Evolutionary conservation across 1,140 invertebrate species (phyloP), one percentile per base, ranked within the genome.

Genomic region (Drosophila bocqueti): DNA sequence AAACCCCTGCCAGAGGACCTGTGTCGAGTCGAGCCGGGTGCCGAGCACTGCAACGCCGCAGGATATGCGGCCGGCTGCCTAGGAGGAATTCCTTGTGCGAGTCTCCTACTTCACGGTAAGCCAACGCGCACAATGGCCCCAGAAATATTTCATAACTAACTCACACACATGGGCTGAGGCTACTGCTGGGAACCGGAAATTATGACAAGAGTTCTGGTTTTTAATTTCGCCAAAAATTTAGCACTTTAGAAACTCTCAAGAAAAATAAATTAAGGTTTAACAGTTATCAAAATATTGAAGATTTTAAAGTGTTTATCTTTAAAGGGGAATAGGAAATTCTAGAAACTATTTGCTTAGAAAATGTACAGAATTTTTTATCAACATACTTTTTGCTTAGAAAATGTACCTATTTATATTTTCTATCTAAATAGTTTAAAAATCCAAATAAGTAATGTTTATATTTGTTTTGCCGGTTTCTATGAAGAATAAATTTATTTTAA

Each of bases 41-140:
- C 50, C 34, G 26, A 42, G 73, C 52, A 66, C 59, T 82, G 79
- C 79, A 82, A 9, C 58, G 80, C 63, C 68, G 67, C 79, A 83
- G 81, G 81, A 75, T 65, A 83, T 83, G 81, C 81, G 80, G 60
- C 60, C 47, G 46, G 50, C 66, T 61, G 80, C 68, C 58, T 82
- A 83, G 62, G 54, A 50, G 68, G 57, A 73, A 73, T 61, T 74
- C 68, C 68, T 73, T 52, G 54, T 38, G 46, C 45, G 21, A 73
- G 38, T 63, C 45, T 46, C 69, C 60, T 58, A 59, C 60, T 52
- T 45, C 43, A 55, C 49, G 54, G 74, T 77, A 78, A 77, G 75
- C 50, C 63, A n/a, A 42, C 55, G 21, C 59, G 15, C 59, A 75
- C 71, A 73, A 73, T 73, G 71, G 67, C 24, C n/a, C 34, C 21